Percentiles rank a stretch among this genome's conserved stretches.
phyloP scores from a whole-genome alignment of 2,113 vertebrate species.

The Lagopus leucura region DNA sequence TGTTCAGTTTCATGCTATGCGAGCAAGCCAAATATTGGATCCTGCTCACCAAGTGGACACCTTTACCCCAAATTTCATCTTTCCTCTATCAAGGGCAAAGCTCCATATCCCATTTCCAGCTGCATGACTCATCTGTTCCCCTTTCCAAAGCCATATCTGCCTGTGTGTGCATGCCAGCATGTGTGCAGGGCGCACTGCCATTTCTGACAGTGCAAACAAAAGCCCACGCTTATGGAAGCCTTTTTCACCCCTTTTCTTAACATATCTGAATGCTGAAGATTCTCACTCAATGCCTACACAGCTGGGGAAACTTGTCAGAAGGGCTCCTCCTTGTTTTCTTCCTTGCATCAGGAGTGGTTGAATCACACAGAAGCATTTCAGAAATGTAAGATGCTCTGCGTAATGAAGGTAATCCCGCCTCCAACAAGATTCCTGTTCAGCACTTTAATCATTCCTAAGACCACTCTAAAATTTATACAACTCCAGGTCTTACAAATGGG shows the following conservation, averaged over 20 bases:
- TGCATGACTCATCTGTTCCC: neutral
- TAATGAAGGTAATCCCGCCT: neutral
- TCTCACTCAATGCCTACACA: neutral
- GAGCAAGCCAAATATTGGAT: neutral
- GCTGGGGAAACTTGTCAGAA: conserved; percentile 12
- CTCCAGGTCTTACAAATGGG: neutral
- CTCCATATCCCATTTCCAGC: neutral
- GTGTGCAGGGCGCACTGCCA: rapidly evolving
- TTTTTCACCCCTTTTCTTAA: neutral
- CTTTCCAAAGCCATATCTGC: neutral
- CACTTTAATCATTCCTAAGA: neutral
- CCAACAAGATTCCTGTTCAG: neutral
- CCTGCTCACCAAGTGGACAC: rapidly evolving
- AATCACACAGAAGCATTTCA: neutral
- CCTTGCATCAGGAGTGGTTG: neutral
- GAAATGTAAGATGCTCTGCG: neutral
- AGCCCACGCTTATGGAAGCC: neutral
- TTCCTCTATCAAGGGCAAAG: neutral
- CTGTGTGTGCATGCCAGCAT: neutral
- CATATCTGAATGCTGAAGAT: neutral
- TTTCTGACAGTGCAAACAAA: neutral
- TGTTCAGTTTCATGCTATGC: neutral
- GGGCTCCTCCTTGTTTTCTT: neutral
- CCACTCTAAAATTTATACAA: neutral
- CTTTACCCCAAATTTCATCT: neutral